Conservation (phyloP, 2,797 vertebrate genomes). For the Microcaecilia unicolor region DNA sequence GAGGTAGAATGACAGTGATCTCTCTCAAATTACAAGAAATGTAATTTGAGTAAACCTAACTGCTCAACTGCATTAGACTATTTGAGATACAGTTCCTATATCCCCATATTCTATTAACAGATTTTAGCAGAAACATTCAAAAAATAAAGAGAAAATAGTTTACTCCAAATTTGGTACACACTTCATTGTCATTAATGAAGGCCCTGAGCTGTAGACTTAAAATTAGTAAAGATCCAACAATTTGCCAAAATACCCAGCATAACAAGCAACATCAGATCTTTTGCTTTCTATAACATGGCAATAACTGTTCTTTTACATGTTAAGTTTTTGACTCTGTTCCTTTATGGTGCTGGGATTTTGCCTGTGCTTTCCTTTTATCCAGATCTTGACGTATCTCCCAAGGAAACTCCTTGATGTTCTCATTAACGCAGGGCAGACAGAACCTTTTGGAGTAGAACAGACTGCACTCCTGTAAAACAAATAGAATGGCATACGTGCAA, state of each 20-base stretch:
- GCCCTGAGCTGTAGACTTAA: too few species aligned
- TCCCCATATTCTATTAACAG: too few species aligned
- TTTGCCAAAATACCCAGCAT: not conserved
- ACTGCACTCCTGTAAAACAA: constrained; percentile 70
- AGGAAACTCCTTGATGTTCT: constrained; percentile 72
- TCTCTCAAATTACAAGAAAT: too few species aligned
- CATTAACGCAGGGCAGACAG: constrained; percentile 69
- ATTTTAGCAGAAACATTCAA: too few species aligned
- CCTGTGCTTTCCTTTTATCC: constrained; percentile 51
- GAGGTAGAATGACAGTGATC: too few species aligned
- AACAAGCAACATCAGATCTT: not conserved
- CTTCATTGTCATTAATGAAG: too few species aligned
- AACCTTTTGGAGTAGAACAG: constrained; percentile 83
- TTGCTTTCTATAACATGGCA: too few species aligned
- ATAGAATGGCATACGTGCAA: not conserved
- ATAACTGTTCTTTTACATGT: not conserved
- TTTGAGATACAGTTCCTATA: too few species aligned
- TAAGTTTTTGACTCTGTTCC: not conserved
- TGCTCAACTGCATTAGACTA: too few species aligned
- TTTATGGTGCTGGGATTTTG: constrained; percentile 10
- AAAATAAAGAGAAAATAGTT: too few species aligned
- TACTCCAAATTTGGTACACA: too few species aligned
- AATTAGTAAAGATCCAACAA: not conserved
- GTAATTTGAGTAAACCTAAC: too few species aligned
- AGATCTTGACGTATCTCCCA: constrained; percentile 68